Evolutionary conservation across 1,140 invertebrate species (phyloP).

Genomic region (Drosophila nikananu): DNA sequence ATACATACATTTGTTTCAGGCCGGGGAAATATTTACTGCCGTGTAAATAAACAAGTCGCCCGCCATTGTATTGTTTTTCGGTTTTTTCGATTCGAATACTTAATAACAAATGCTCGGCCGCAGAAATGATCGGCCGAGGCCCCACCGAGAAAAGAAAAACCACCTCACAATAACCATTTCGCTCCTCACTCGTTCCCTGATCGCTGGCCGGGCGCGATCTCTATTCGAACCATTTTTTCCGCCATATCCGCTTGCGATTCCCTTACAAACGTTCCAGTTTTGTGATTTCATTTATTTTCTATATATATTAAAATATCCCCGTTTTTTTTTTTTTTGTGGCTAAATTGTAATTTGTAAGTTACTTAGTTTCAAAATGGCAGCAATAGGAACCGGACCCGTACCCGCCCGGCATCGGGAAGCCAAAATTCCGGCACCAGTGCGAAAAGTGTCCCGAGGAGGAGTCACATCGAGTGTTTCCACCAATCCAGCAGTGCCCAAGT

Average conservation of each 20-base stretch:
- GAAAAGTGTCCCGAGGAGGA: background rate
- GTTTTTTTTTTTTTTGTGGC: background rate
- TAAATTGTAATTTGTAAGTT: background rate
- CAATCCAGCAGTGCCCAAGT: slow-evolving; percentile 40
- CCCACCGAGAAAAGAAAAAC: slow-evolving; percentile 20
- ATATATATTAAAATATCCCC: too few species aligned
- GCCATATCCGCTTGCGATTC: slow-evolving; percentile 5
- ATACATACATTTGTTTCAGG: slow-evolving; percentile 3
- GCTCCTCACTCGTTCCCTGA: slow-evolving; percentile 54
- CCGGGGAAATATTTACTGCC: slow-evolving; percentile 44
- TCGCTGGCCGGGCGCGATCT: slow-evolving; percentile 41
- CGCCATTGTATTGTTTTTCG: slow-evolving; percentile 38
- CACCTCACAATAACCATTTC: slow-evolving; percentile 34
- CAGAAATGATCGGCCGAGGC: slow-evolving; percentile 39
- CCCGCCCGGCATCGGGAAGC: slow-evolving; percentile 9
- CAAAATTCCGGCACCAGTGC: background rate
- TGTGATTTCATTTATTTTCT: background rate
- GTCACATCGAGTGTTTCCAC: background rate
- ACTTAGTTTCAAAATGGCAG: slow-evolving; percentile 7
- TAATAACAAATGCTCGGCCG: slow-evolving; percentile 59
- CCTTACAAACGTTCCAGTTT: slow-evolving; percentile 3
- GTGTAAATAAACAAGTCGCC: slow-evolving; percentile 40
- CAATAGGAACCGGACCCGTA: background rate
- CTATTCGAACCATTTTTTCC: slow-evolving; percentile 28
- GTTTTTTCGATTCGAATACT: slow-evolving; percentile 48